Conservation (phyloP, 2,113 vertebrate genomes). For the Nothobranchius furzeri region DNA sequence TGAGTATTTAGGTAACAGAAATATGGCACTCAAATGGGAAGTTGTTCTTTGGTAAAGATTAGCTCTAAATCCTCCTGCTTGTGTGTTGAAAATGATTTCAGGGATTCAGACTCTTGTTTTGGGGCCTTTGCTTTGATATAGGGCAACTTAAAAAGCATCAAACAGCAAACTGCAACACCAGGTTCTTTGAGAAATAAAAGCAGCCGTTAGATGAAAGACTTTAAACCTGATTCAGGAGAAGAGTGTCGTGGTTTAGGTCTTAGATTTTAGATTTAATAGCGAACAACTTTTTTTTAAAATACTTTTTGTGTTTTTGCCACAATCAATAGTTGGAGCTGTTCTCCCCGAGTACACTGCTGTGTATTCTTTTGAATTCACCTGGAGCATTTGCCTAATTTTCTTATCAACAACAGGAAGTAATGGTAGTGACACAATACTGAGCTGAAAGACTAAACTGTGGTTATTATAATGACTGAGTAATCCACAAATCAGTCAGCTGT, state of each 20-base stretch:
- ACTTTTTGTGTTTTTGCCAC: neutral
- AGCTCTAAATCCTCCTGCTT: conserved; percentile 24
- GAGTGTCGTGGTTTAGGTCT: conserved; percentile 4
- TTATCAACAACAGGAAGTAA: neutral
- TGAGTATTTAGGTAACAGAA: neutral
- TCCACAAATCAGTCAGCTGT: neutral
- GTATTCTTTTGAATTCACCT: neutral
- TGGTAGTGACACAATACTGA: neutral
- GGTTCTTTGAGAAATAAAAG: conserved; percentile 46
- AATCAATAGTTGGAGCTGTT: neutral
- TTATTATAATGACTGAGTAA: too few relatives aligned
- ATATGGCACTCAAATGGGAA: neutral
- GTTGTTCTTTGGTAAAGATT: neutral
- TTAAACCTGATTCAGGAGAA: conserved; percentile 30
- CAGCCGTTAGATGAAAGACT: conserved; percentile 33
- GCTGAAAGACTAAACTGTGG: neutral
- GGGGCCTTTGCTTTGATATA: conserved; percentile 27
- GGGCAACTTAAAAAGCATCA: conserved; percentile 47
- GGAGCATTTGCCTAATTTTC: neutral
- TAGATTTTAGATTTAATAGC: conserved; percentile 26
- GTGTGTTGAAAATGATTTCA: conserved; percentile 19
- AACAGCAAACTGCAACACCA: conserved; percentile 7
- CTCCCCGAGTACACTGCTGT: neutral
- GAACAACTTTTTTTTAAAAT: neutral
- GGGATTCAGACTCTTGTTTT: conserved; percentile 33